A percentile compares a stretch with the other conserved stretches of the same genome.
These are phyloP conservation scores for Dendrolimus punctatus DNA, from an alignment of 1,140 invertebrate species.

Conservation along the genomic window DNA sequence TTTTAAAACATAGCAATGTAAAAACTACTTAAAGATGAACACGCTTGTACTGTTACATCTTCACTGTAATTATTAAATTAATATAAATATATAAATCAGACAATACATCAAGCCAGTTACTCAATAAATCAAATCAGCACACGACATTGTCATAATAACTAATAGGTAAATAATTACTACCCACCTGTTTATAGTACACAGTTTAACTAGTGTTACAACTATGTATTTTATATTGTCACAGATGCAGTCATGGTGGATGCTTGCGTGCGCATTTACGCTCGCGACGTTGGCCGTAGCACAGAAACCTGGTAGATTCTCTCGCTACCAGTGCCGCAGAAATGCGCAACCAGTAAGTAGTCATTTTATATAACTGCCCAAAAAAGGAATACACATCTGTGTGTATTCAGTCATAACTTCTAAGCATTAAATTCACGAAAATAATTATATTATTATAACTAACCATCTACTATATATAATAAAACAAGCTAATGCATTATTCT, in stretches of 20 bases:
- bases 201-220: neutral
- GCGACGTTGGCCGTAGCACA: conserved; percentile 49
- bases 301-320: conserved; percentile 83
- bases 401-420: too few relatives aligned
- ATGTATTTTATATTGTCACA: conserved; percentile 19
- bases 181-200: neutral
- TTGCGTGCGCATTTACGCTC: conserved; percentile 39
- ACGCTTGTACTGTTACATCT: too few relatives aligned
- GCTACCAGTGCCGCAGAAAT: conserved; percentile 84
- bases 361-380: conserved; percentile 1
- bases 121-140: too few relatives aligned
- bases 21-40: too few relatives aligned
- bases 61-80: too few relatives aligned
- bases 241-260: conserved; percentile 62
- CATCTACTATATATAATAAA: too few relatives aligned
- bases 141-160: neutral
- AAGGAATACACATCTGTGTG: neutral
- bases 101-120: too few relatives aligned
- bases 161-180: neutral
- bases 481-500: too few relatives aligned
- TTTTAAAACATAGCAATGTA: too few relatives aligned
- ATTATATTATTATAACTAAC: too few relatives aligned
- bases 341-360: conserved; percentile 83
- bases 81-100: too few relatives aligned
- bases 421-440: too few relatives aligned